A percentile compares a stretch with the other conserved stretches of the same genome.
Evolutionary conservation across 2,113 vertebrate species (phyloP).

Genomic region (Clarias gariepinus): DNA sequence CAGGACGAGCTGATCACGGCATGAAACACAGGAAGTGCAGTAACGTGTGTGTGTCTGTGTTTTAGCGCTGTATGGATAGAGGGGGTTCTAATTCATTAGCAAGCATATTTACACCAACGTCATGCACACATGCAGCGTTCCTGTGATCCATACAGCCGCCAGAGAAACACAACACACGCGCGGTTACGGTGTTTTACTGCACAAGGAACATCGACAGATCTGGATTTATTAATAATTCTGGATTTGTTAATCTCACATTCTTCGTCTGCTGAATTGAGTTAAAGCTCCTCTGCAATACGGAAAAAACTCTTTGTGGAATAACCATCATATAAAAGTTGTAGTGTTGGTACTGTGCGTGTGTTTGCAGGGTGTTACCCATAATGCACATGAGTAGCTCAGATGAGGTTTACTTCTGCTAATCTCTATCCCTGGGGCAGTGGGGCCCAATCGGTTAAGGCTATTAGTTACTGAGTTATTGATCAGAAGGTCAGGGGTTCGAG

Average conservation of each 20-base stretch:
- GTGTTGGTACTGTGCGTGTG: neutral
- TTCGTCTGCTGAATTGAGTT: neutral
- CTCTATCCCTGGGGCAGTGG: too few species aligned
- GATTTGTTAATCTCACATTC: neutral
- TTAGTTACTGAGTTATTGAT: too few species aligned
- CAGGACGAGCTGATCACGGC: conserved; percentile 7
- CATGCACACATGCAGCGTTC: conserved; percentile 76
- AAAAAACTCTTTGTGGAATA: conserved; percentile 53
- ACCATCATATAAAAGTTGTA: conserved; percentile 29
- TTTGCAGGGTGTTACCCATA: neutral
- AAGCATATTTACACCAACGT: conserved; percentile 39
- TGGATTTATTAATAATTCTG: neutral
- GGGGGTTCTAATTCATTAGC: neutral
- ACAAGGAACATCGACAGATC: neutral
- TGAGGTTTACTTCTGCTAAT: neutral
- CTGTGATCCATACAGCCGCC: conserved; percentile 60
- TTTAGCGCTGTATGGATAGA: conserved; percentile 40
- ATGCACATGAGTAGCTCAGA: neutral
- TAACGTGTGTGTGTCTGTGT: neutral
- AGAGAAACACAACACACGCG: conserved; percentile 39
- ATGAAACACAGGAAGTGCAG: neutral
- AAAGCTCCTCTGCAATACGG: conserved; percentile 40
- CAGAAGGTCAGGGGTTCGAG: too few species aligned
- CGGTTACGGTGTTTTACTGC: neutral
- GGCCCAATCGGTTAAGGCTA: too few species aligned